Evolutionary conservation across 2,113 vertebrate genomes (phyloP), one percentile per base, ranked within the genome.

Genomic region (Melanerpes formicivorus): DNA sequence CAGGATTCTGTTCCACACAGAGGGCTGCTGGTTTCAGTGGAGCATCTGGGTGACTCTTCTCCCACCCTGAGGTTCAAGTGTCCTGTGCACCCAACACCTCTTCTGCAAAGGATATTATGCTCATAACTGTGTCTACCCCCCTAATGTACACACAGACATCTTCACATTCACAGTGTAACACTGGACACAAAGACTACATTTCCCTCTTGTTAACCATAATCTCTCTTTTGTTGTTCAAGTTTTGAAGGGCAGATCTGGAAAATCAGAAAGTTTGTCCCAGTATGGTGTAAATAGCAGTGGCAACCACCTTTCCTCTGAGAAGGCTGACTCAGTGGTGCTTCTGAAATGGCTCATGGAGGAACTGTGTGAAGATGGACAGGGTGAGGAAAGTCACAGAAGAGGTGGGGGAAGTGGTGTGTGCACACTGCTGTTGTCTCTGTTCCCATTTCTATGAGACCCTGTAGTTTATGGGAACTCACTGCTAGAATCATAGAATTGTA

Each of bases 321-420:
- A 59, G 16, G 40, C 18, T 1, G 1, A 6, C 64, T 44, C 52
- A 1, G 12, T 3, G 3, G 3, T 0, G 4, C 5, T 50, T 34
- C 92, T 87, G 88, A 94, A 80, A 50, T 27, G 69, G 85, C 82
- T 96, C 19, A 34, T 59, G 76, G 80, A 85, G 29, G 95, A 96
- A 67, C 75, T 96, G 22, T 96, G 95, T 83, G 92, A 93, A 70
- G 30, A 85, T 23, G 64, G 34, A 69, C n/a, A 58, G 3, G 82
- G 92, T 95, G 56, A 95, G 84, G 25, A 71, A 64, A 1, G 0
- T 70, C 40, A 32, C 9, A 82, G 50, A 29, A 22, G 0, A 30
- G 59, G 22, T 52, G 50, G 50, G 30, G 19, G 29, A 44, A 0
- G 0, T 18, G 30, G 29, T 54, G 6, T 2, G 26, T 40, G 22